Evolutionary conservation across 2,797 vertebrate genomes (phyloP), one percentile per base, ranked within the genome.

Genomic region (Neopelma chrysocephalum): DNA sequence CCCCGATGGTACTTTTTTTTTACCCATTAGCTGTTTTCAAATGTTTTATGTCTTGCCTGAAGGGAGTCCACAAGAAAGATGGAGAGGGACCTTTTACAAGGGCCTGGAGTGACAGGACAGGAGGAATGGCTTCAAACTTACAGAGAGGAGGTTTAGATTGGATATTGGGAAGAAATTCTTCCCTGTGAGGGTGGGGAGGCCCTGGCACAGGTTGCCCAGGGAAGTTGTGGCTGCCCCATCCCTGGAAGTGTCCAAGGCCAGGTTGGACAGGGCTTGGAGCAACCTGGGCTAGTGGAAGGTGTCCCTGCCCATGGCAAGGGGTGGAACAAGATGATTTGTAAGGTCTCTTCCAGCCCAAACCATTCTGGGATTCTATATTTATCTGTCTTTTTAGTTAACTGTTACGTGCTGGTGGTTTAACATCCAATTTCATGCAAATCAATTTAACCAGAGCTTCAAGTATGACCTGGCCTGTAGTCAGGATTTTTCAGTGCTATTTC

Each of bases 251-350:
- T 0, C 48, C 70, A 20, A 62, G 70, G 48, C 42, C 62, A 62
- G 62, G 42, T 0, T 76, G 78, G 70, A 29, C 1, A 1, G 15
- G 2, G 18, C 7, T 64, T 29, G 27, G 50, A 51, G 15, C 61
- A 45, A 0, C 14, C 77, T 73, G 69, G 68, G 29, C 17, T 1
- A 9, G 21, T 31, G 56, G 56, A 0, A 76, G 6, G 2, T 27
- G 48, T 36, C 62, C 56, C 31, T 81, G 25, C 31, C 66, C 58
- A 16, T 8, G 36, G 51, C 29, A 10, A 15, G 36, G 22, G 27
- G 5, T 43, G n/a, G 9, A 1, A 31, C 2, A 15, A 32, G 42
- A 0, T 0, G 4, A 0, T 6, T 11, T 69, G 50, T 60, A 17
- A 60, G 53, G 3, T 21, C 29, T 3, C 23, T 66, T 4, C 15